Evolutionary conservation across 2,888 invertebrate genomes (phyloP).

Genomic region (Ennomos fuscantarius): DNA sequence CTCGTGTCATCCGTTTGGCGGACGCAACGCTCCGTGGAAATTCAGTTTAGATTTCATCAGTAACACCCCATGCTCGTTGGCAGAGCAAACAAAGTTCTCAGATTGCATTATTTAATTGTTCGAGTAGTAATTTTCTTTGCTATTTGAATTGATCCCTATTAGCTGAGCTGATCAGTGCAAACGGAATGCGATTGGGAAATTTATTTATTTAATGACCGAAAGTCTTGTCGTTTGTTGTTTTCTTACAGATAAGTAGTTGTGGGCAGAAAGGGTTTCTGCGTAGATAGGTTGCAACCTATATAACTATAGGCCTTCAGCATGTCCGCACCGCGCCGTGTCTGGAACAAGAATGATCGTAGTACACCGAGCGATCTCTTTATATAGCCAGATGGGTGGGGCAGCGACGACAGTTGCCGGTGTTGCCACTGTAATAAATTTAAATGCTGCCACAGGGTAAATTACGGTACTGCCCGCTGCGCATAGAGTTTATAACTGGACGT

Average conservation of each 20-base stretch:
- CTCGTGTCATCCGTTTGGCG: conserved; percentile 69
- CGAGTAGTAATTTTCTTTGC: conserved; percentile 42
- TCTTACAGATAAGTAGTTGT: neutral
- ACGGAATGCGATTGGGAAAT: conserved; percentile 4
- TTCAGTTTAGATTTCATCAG: conserved; percentile 80
- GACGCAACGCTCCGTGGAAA: conserved; percentile 65
- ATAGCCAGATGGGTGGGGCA: too few species aligned
- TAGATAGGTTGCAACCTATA: too few species aligned
- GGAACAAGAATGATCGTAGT: too few species aligned
- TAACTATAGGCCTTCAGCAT: too few species aligned
- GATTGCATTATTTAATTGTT: conserved; percentile 82
- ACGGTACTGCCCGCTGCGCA: too few species aligned
- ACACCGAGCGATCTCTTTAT: too few species aligned
- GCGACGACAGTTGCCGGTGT: too few species aligned
- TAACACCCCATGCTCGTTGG: conserved; percentile 51
- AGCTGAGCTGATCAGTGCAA: conserved; percentile 19
- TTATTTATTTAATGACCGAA: conserved; percentile 9
- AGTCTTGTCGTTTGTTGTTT: conserved; percentile 10
- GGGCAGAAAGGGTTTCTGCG: too few species aligned
- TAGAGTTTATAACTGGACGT: too few species aligned
- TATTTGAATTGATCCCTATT: conserved; percentile 20
- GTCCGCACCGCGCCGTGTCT: too few species aligned
- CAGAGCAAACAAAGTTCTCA: conserved; percentile 72
- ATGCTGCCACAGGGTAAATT: too few species aligned
- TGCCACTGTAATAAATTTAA: too few species aligned